A percentile compares a stretch with the other conserved stretches of the same genome.
phyloP scores from a whole-genome alignment of 2,113 vertebrate genomes.

The Ceratotherium simum region DNA sequence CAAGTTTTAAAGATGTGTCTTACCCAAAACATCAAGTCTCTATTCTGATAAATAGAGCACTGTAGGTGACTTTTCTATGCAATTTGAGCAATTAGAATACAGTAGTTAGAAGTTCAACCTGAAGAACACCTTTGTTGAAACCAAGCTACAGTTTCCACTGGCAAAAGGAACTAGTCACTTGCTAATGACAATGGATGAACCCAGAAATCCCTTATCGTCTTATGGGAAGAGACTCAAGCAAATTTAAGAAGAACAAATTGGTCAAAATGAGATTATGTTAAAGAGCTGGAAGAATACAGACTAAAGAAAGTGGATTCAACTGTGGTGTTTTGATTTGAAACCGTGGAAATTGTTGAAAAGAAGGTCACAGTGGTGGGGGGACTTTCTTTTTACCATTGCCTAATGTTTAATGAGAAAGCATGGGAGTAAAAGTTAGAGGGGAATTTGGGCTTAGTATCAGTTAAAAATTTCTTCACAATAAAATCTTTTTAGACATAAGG shows the following conservation, averaged over 20 bases:
- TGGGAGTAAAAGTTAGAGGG: neutral
- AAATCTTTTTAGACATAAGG: conserved; percentile 16
- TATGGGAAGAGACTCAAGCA: neutral
- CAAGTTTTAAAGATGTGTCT: neutral
- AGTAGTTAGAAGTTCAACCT: neutral
- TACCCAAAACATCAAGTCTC: neutral
- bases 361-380: neutral
- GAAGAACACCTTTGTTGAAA: conserved; percentile 22
- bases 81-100: neutral
- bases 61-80: neutral
- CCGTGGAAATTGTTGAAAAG: neutral
- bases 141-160: neutral
- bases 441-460: neutral
- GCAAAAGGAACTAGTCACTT: neutral
- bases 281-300: neutral
- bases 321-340: neutral
- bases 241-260: conserved; percentile 36
- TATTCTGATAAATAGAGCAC: neutral
- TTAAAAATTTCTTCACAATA: conserved; percentile 32
- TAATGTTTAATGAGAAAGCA: conserved; percentile 37
- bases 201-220: neutral
- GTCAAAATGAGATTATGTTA: neutral
- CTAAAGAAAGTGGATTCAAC: neutral
- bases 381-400: neutral
- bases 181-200: neutral